Conservation (phyloP, 2,888 invertebrate genomes). For the Nemapogon koenigi region DNA sequence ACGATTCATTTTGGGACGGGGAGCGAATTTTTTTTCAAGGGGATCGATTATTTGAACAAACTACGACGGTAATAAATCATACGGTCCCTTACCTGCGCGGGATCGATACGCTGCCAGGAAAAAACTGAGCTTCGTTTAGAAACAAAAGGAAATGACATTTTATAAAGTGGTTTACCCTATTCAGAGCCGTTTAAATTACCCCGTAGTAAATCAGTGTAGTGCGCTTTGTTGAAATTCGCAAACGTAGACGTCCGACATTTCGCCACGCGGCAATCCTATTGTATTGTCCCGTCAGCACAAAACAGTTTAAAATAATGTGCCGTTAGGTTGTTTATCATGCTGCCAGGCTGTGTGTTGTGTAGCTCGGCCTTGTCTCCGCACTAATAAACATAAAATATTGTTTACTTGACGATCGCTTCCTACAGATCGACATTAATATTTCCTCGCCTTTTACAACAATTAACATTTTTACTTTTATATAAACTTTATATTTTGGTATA, state of each 20-base stretch:
- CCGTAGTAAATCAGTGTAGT: constrained; percentile 8
- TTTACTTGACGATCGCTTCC: too few relatives aligned
- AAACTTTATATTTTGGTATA: too few relatives aligned
- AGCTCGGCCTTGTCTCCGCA: too few relatives aligned
- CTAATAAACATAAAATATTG: too few relatives aligned
- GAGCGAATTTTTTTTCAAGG: constrained; percentile 23
- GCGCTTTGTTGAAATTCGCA: constrained; percentile 9
- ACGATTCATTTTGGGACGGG: constrained; percentile 24
- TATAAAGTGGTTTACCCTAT: constrained; percentile 29
- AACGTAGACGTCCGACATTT: background rate
- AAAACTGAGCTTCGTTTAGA: constrained; percentile 34
- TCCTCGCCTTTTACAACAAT: too few relatives aligned
- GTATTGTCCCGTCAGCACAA: background rate
- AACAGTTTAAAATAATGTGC: too few relatives aligned
- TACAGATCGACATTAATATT: too few relatives aligned
- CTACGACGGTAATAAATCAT: constrained; percentile 56
- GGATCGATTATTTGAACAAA: constrained; percentile 62
- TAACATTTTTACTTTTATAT: too few relatives aligned
- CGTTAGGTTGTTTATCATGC: too few relatives aligned
- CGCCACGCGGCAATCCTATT: background rate
- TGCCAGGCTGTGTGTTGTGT: too few relatives aligned
- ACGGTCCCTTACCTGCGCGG: constrained; percentile 53
- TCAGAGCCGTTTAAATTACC: constrained; percentile 18
- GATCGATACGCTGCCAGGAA: constrained; percentile 36
- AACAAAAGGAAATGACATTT: constrained; percentile 56